phyloP scores from a whole-genome alignment of 2,113 vertebrate species.

The Gila orcuttii region DNA sequence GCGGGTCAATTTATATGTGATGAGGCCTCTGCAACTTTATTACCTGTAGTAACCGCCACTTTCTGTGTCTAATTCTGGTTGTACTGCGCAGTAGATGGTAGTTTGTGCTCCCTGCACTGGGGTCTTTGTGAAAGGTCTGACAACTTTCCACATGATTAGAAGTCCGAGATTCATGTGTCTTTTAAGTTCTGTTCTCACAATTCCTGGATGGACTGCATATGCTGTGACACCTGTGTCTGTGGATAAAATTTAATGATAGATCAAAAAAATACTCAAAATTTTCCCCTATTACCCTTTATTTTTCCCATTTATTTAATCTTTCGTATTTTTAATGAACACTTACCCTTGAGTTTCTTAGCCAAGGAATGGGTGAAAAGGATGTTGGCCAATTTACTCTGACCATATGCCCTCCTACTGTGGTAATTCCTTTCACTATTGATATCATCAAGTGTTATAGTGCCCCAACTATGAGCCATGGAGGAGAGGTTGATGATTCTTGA shows the following conservation, averaged over 20 bases:
- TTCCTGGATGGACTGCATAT: conserved; percentile 64
- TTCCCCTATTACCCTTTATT: not conserved
- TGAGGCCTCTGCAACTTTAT: not conserved
- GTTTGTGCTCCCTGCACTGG: conserved; percentile 64
- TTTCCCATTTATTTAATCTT: not conserved
- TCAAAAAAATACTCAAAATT: not conserved
- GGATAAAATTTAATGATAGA: not conserved
- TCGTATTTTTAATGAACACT: not conserved
- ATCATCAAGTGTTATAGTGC: conserved; percentile 64
- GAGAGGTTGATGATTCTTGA: conserved; percentile 66
- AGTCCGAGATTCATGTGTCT: conserved; percentile 59
- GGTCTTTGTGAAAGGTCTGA: conserved; percentile 60
- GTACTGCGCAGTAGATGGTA: conserved; percentile 64
- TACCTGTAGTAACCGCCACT: conserved; percentile 65
- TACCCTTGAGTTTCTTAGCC: conserved; percentile 63
- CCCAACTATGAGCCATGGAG: conserved; percentile 64
- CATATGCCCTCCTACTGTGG: conserved; percentile 60
- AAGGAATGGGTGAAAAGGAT: conserved; percentile 60
- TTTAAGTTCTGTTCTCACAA: conserved; percentile 63
- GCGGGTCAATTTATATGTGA: not conserved
- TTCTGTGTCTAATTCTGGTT: conserved; percentile 54
- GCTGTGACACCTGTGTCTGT: conserved; percentile 62
- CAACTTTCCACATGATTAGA: conserved; percentile 55
- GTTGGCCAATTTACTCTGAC: conserved; percentile 69
- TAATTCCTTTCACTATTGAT: conserved; percentile 67